These are phyloP conservation scores for Myoxocephalus aenaeus DNA, from an alignment of 2,797 vertebrate species.

Conservation along the genomic window DNA sequence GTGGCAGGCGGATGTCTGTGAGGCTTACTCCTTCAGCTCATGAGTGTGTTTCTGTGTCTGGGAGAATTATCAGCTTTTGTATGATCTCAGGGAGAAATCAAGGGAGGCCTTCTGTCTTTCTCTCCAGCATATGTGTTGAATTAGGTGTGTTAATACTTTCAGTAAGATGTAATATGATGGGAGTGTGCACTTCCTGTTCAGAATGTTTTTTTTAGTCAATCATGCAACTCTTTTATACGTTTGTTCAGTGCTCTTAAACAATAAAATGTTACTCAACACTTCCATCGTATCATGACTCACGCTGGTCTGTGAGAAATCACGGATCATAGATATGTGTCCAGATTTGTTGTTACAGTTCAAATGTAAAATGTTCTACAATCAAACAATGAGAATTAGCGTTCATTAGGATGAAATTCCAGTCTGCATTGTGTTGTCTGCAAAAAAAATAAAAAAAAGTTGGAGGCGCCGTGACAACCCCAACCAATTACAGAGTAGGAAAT, in stretches of 20 bases:
- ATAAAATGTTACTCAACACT: conserved; percentile 14
- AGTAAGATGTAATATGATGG: conserved; percentile 49
- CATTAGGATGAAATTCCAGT: conserved; percentile 54
- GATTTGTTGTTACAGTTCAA: neutral
- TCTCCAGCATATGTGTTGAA: conserved; percentile 61
- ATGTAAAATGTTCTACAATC: conserved; percentile 41
- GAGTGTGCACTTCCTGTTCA: conserved; percentile 27
- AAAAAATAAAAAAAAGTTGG: neutral
- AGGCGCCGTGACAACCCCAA: conserved; percentile 60
- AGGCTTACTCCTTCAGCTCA: conserved; percentile 14
- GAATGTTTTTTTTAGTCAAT: conserved; percentile 32
- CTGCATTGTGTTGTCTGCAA: conserved; percentile 49
- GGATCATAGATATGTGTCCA: neutral
- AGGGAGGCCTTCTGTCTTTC: conserved; percentile 51
- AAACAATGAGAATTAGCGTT: conserved; percentile 41
- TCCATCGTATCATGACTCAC: conserved; percentile 16
- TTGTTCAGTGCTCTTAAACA: conserved; percentile 10
- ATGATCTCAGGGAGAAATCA: conserved; percentile 60
- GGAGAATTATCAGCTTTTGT: conserved; percentile 38
- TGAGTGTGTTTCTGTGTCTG: conserved; percentile 41
- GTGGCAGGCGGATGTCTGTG: conserved; percentile 8
- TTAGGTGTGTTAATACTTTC: conserved; percentile 59
- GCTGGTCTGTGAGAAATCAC: conserved; percentile 23
- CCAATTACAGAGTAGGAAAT: conserved; percentile 65
- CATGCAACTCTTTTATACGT: neutral